These are phyloP conservation scores for Cephus sareptanus DNA, from an alignment of 2,888 invertebrate genomes.

Conservation along the genomic window DNA sequence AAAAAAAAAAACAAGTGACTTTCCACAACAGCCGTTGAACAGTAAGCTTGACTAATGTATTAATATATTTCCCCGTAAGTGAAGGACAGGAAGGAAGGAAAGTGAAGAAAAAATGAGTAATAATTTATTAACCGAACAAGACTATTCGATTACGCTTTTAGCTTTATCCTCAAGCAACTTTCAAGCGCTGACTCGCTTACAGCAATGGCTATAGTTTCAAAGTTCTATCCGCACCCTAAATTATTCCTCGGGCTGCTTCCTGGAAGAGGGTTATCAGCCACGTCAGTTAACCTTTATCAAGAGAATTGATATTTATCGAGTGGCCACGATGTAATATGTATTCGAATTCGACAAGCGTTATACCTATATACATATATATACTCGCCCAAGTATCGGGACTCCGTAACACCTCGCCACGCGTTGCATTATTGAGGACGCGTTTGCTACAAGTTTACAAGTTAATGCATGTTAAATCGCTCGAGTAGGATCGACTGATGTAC, in stretches of 20 bases:
- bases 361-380: not conserved
- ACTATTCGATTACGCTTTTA: not conserved
- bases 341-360: not conserved
- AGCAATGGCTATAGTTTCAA: not conserved
- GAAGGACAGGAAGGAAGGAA: not conserved
- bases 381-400: not conserved
- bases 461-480: conserved; percentile 41
- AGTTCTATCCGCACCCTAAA: not conserved
- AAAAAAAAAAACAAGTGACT: not conserved
- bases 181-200: not conserved
- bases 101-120: not conserved
- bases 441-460: conserved; percentile 15
- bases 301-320: not conserved
- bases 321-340: not conserved
- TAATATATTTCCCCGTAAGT: not conserved
- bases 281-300: not conserved
- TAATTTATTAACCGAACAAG: not conserved
- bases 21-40: not conserved
- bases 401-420: not conserved
- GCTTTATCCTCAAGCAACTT: not conserved
- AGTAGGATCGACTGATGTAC: conserved; percentile 40
- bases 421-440: not conserved
- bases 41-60: not conserved
- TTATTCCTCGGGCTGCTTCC: not conserved
- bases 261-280: not conserved